phyloP scores from a whole-genome alignment of 2,888 invertebrate species.

The Epirrhoe alternata region DNA sequence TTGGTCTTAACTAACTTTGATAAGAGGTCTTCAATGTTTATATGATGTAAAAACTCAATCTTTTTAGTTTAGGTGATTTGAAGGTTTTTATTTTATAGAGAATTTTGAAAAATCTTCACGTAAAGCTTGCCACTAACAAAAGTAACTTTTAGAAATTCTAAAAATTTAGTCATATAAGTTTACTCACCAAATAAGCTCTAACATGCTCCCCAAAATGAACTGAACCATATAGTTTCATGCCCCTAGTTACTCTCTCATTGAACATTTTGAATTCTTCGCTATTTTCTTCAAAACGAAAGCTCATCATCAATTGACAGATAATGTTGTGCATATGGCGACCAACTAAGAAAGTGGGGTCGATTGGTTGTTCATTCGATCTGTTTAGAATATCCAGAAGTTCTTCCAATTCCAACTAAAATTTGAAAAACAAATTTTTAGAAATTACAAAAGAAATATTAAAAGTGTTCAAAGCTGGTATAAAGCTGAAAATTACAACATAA shows the following conservation, averaged over 20 bases:
- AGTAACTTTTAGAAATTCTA: not conserved
- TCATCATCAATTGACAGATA: constrained; percentile 93
- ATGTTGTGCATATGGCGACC: constrained; percentile 93
- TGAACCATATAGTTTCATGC: constrained; percentile 91
- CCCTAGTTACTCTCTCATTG: constrained; percentile 91
- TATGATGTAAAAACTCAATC: not conserved
- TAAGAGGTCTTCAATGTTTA: not conserved
- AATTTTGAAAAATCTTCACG: too few species aligned
- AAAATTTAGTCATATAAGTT: not conserved
- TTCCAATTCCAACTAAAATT: constrained; percentile 87
- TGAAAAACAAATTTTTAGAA: not conserved
- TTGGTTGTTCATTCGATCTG: constrained; percentile 61
- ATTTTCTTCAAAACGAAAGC: constrained; percentile 89
- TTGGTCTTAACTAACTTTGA: not conserved
- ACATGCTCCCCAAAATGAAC: constrained; percentile 91
- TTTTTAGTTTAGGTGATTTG: too few species aligned
- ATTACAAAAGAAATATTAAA: too few species aligned
- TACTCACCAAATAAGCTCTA: constrained; percentile 85
- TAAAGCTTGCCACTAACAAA: too few species aligned
- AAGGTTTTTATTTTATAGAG: too few species aligned
- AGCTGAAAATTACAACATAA: not conserved
- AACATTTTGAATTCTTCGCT: constrained; percentile 89
- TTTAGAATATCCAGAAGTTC: constrained; percentile 80
- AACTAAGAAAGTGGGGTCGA: constrained; percentile 88
- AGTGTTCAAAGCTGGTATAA: too few species aligned